Conservation (phyloP, 2,888 invertebrate species). For the Corbicula japonica region DNA sequence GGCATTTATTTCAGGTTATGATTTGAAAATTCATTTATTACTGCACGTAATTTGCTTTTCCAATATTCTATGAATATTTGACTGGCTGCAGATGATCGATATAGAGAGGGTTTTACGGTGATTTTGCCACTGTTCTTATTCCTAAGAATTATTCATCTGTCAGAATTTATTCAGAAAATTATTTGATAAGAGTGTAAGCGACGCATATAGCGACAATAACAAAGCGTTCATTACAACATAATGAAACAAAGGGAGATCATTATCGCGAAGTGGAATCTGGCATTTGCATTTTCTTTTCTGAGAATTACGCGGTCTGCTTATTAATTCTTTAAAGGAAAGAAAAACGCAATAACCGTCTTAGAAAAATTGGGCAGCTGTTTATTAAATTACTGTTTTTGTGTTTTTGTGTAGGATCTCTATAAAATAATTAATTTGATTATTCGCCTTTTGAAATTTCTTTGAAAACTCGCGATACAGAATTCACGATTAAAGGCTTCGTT, state of each 20-base stretch:
- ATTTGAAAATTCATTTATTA: slow-evolving; percentile 59
- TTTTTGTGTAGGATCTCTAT: too few species aligned
- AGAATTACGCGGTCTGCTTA: too few species aligned
- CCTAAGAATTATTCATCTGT: slow-evolving; percentile 29
- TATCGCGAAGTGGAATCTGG: too few species aligned
- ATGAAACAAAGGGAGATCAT: slow-evolving; percentile 29
- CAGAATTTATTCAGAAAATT: slow-evolving; percentile 51
- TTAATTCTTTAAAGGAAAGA: too few species aligned
- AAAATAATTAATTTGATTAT: too few species aligned
- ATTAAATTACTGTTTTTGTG: too few species aligned
- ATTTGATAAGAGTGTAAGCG: slow-evolving; percentile 40
- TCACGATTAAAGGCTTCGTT: too few species aligned
- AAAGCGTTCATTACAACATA: slow-evolving; percentile 14
- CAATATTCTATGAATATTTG: slow-evolving; percentile 56
- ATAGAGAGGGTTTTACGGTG: slow-evolving; percentile 16
- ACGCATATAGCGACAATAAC: slow-evolving; percentile 29
- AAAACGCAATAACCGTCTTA: too few species aligned
- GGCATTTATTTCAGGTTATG: slow-evolving; percentile 56
- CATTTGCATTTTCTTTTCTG: too few species aligned
- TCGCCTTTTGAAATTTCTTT: too few species aligned
- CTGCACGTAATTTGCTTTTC: slow-evolving; percentile 46
- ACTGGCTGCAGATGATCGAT: slow-evolving; percentile 40
- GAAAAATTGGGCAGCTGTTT: too few species aligned
- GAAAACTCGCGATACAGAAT: too few species aligned
- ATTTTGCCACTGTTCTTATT: slow-evolving; percentile 31